phyloP scores from a whole-genome alignment of 2,797 vertebrate genomes.

The Helicolenus hilgendorfi region DNA sequence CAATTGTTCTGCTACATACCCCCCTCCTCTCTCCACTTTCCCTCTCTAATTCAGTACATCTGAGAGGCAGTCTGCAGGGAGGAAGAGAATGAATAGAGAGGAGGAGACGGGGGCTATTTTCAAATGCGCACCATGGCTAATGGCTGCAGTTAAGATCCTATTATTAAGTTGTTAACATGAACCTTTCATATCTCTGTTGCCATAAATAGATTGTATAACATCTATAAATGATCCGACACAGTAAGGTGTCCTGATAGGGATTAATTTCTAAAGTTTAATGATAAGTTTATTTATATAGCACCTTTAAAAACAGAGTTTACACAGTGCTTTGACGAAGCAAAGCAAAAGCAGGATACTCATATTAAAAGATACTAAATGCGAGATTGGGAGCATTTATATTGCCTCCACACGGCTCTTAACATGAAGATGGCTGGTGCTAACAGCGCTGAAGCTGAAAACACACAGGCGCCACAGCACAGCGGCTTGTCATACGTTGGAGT shows the following conservation, averaged over 20 bases:
- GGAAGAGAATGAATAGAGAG: conserved; percentile 6
- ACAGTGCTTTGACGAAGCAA: background rate
- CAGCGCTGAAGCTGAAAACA: background rate
- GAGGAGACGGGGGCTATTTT: conserved; percentile 18
- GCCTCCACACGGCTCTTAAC: background rate
- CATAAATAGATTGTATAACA: background rate
- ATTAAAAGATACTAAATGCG: background rate
- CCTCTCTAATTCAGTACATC: conserved; percentile 23
- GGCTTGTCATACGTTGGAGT: too few relatives aligned
- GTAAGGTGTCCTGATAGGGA: background rate
- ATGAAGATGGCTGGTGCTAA: background rate
- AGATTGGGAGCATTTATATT: background rate
- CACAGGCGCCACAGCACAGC: too few relatives aligned
- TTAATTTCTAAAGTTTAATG: background rate
- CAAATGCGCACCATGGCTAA: conserved; percentile 15
- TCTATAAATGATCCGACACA: background rate
- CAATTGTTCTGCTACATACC: conserved; percentile 32
- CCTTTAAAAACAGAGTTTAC: background rate
- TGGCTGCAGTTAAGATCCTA: conserved; percentile 1
- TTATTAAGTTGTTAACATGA: background rate
- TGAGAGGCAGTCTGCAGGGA: conserved; percentile 24
- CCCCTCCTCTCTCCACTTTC: background rate
- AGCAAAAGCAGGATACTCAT: background rate
- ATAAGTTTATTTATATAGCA: background rate
- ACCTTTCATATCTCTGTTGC: background rate